Conservation (phyloP, 1,140 invertebrate genomes). For the Rhizoglyphus robini region DNA sequence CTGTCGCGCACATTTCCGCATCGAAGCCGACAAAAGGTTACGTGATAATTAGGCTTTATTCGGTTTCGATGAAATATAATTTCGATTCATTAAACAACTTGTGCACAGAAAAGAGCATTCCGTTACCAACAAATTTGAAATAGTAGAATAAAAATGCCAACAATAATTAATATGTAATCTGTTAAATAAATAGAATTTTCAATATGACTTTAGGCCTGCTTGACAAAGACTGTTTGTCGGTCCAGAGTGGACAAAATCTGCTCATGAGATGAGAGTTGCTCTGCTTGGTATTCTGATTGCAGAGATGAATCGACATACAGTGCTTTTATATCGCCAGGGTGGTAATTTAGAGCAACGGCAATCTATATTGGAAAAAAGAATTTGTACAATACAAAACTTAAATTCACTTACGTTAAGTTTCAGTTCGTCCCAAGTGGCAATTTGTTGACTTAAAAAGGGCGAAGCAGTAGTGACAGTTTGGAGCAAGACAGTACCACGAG, state of each 20-base stretch:
- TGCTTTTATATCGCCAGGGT: background rate
- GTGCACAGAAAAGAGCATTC: too few species aligned
- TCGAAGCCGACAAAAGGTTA: too few species aligned
- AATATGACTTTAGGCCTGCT: background rate
- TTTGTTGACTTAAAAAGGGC: background rate
- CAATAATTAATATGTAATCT: background rate
- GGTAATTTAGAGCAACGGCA: background rate
- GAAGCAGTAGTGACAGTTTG: background rate
- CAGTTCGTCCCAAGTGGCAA: background rate
- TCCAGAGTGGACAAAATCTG: background rate
- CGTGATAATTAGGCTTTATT: too few species aligned
- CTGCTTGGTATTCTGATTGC: background rate
- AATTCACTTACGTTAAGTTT: background rate
- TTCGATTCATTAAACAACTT: too few species aligned
- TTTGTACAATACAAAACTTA: background rate
- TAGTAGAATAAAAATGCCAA: background rate
- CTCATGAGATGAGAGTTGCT: background rate
- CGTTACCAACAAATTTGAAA: too few species aligned
- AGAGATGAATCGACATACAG: background rate
- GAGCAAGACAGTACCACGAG: background rate
- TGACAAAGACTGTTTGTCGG: background rate
- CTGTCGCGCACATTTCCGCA: too few species aligned
- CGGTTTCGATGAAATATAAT: too few species aligned
- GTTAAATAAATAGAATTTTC: background rate
- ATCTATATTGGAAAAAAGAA: background rate